Conservation (phyloP, 2,797 vertebrate species). For the Leucoraja ocellata region DNA sequence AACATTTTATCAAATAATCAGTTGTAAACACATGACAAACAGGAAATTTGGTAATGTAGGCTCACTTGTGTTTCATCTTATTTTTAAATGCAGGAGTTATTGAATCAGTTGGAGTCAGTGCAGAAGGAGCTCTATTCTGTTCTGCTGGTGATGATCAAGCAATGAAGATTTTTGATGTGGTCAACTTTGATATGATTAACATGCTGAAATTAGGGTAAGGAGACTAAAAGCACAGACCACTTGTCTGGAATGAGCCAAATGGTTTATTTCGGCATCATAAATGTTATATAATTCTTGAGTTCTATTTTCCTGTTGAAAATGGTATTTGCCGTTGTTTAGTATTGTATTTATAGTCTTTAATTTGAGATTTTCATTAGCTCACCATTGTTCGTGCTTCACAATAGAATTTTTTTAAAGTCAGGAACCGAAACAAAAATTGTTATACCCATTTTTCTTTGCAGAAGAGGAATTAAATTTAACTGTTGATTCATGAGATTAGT, state of each 20-base stretch:
- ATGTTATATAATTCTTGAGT: no score
- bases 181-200: conserved; percentile 99
- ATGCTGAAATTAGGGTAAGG: conserved; percentile 93
- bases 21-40: not conserved
- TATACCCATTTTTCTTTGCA: no score
- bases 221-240: not conserved
- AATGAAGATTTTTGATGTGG: conserved; percentile 97
- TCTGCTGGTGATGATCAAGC: conserved; percentile 96
- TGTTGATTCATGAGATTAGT: no score
- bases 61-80: not conserved
- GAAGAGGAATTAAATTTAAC: no score
- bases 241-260: no score
- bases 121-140: conserved; percentile 84
- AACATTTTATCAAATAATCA: not conserved
- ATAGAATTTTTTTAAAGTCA: no score
- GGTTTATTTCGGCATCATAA: no score
- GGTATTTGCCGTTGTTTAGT: not conserved
- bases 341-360: not conserved
- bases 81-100: conserved; percentile 67
- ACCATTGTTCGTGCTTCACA: not conserved
- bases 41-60: not conserved
- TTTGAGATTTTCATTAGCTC: not conserved
- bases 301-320: not conserved
- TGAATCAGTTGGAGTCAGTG: conserved; percentile 82
- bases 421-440: no score